Base-by-base conservation (phyloP, 2,888 invertebrate genomes). In the Lasiommata megera region DNA sequence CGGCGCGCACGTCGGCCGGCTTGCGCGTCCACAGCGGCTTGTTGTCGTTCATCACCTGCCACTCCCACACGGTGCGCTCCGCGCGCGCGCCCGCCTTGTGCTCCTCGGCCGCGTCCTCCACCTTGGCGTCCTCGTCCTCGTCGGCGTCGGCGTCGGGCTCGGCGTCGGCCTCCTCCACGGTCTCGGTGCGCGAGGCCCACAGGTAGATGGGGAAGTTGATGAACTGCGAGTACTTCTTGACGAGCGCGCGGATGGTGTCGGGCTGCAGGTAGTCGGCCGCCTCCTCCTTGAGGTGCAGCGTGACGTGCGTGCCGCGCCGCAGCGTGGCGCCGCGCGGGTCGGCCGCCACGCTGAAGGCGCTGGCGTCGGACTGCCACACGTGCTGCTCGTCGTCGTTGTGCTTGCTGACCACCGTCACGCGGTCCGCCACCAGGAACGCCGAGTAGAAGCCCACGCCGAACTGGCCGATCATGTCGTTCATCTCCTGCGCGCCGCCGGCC, bases 381-480 rank as follows among this genome's bases (percentile, higher is more conserved):
- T 98, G 95, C 84, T 99, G 99, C 63, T 93, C 93, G 80, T 98
- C 98, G 70, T 95, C 95, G 82, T 98, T 98, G 87, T 98, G 94
- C 84, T 99, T 99, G 9, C 98, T 96, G 1, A 96, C 97, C 1
- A 99, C 99, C 48, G 98, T 94, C 44, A 99, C 99, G 72, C 94
- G 94, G 84, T 99, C 98, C 28, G 99, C 98, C 58, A 99, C 99
- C 80, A 98, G 93, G 92, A 99, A 99, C 1, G 98, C 95, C 0
- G 99, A 99, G 89, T 99, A 99, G 92, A 99, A 99, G 60, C 99
- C 99, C 67, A 99, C 99, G 79, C 99, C 99, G 91, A 99, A 99
- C 88, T 99, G 98, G 3, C 99, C 99, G 88, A 99, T 99, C 94
- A 99, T 96, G 88, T 99, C 99, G 80, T 96, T 97, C 90, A 96